These are phyloP conservation scores for Pangasianodon hypophthalmus DNA, from an alignment of 2,113 vertebrate species.

Conservation along the genomic window DNA sequence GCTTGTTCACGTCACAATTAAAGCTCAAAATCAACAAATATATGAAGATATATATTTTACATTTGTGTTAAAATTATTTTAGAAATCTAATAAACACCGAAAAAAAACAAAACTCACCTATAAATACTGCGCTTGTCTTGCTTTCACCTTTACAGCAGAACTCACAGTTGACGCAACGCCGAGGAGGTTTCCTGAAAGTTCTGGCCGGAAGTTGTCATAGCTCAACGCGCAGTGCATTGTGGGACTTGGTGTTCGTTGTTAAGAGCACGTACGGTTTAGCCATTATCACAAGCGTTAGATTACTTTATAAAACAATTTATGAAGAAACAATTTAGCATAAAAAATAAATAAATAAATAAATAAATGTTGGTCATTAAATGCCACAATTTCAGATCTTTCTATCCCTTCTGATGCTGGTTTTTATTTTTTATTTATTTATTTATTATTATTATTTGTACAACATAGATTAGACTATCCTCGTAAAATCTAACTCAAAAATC, in stretches of 20 bases:
- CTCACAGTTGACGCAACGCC: slow-evolving; percentile 62
- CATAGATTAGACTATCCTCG: no score
- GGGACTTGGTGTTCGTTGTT: slow-evolving; percentile 50
- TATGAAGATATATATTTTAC: neutral
- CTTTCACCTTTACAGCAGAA: slow-evolving; percentile 62
- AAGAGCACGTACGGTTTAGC: neutral
- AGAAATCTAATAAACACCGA: neutral
- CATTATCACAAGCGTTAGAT: neutral
- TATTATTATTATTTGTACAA: no score
- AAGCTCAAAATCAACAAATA: neutral
- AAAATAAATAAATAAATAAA: no score
- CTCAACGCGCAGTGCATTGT: slow-evolving; percentile 17
- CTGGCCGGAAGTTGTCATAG: slow-evolving; percentile 40
- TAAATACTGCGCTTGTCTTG: neutral
- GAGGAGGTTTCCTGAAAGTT: slow-evolving; percentile 65
- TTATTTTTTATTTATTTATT: no score
- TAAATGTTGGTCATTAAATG: no score
- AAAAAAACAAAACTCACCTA: slow-evolving; percentile 45
- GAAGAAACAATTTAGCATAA: neutral
- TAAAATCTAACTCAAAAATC: no score
- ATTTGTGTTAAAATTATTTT: neutral
- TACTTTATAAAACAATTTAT: neutral
- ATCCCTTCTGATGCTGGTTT: no score
- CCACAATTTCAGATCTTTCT: no score
- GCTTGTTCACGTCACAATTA: neutral